phyloP scores from a whole-genome alignment of 2,797 vertebrate genomes.

The Rhinoraja longicauda region DNA sequence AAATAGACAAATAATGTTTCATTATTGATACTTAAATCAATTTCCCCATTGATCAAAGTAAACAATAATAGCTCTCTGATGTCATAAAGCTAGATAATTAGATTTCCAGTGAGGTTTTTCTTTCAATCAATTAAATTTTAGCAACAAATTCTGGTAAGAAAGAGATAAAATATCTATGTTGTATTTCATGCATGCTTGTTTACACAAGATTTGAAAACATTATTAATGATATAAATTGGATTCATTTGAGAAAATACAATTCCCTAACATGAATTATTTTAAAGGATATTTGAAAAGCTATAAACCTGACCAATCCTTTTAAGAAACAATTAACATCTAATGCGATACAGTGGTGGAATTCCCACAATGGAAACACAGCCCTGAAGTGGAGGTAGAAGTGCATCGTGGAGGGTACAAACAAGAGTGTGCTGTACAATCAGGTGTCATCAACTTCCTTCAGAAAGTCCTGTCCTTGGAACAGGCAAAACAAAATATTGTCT shows the following conservation, averaged over 20 bases:
- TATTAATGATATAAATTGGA: not conserved
- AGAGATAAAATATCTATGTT: not conserved
- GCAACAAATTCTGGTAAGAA: not conserved
- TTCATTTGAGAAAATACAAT: not conserved
- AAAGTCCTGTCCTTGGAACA: too few species aligned
- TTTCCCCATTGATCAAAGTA: not conserved
- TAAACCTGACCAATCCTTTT: slow-evolving; percentile 6
- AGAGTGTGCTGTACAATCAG: not conserved
- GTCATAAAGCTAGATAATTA: not conserved
- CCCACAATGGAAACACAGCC: not conserved
- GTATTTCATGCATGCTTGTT: slow-evolving; percentile 1
- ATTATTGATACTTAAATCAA: not conserved
- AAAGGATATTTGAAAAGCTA: not conserved
- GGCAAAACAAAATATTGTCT: too few species aligned
- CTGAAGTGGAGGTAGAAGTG: too few species aligned
- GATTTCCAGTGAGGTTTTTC: not conserved
- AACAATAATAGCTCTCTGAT: not conserved
- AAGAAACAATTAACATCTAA: not conserved
- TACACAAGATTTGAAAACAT: not conserved
- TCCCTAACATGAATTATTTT: not conserved
- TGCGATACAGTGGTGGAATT: not conserved
- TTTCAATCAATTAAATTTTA: not conserved
- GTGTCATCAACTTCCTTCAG: too few species aligned
- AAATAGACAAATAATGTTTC: not conserved
- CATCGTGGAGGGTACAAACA: too few species aligned